A percentile compares a stretch with the other conserved stretches of the same genome.
phyloP scores from a whole-genome alignment of 2,113 vertebrate genomes.

The Ancistrus triradiatus region DNA sequence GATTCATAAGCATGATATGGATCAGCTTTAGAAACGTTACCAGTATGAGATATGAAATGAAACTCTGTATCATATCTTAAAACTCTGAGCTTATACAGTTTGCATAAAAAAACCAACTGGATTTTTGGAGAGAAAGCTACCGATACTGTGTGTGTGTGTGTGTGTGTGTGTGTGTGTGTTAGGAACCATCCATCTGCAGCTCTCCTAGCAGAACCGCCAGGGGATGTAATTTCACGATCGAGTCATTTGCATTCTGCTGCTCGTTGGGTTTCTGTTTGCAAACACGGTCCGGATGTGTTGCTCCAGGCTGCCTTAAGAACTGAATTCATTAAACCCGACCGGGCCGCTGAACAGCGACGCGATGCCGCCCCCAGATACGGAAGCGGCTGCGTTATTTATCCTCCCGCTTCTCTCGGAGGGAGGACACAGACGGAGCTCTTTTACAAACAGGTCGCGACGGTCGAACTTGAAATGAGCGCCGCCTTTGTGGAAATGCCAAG shows the following conservation, averaged over 20 bases:
- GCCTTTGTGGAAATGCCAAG: conserved; percentile 6
- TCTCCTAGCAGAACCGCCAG: too few species aligned
- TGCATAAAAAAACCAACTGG: too few species aligned
- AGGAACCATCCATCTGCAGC: too few species aligned
- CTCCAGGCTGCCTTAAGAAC: conserved; percentile 10
- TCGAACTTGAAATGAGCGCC: not conserved
- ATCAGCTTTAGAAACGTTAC: too few species aligned
- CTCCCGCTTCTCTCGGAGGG: not conserved
- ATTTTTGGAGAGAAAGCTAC: too few species aligned
- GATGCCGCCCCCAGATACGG: not conserved
- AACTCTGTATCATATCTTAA: too few species aligned
- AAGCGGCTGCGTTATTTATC: conserved; percentile 14
- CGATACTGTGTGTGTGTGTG: too few species aligned
- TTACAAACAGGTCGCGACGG: not conserved
- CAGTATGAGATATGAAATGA: too few species aligned
- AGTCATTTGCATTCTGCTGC: conserved; percentile 1
- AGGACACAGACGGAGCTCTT: not conserved
- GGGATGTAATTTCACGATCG: too few species aligned
- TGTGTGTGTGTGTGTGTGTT: too few species aligned
- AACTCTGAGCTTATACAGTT: too few species aligned
- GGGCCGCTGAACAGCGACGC: not conserved
- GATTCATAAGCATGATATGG: too few species aligned
- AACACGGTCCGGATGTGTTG: not conserved
- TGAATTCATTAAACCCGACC: conserved; percentile 4
- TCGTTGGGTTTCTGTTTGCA: not conserved